These are phyloP conservation scores for Eupithecia tripunctaria DNA, from an alignment of 2,888 invertebrate species.

Conservation along the genomic window DNA sequence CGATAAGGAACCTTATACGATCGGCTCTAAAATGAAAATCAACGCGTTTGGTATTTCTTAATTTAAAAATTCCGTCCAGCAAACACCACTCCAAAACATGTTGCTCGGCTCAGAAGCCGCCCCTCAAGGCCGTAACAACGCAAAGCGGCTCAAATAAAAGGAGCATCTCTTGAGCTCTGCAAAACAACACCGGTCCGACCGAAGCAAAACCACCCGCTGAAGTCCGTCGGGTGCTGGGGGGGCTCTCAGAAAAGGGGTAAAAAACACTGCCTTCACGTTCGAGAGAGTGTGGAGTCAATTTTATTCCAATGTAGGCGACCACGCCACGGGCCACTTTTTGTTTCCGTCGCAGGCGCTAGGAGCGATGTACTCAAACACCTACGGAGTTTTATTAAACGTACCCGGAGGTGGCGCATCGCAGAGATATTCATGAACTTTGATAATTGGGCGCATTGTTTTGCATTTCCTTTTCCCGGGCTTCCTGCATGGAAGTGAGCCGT, in stretches of 20 bases:
- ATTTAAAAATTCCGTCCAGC: constrained; percentile 81
- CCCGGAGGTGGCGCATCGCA: constrained; percentile 35
- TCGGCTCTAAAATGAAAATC: constrained; percentile 45
- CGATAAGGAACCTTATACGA: constrained; percentile 15
- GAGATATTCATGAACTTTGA: constrained; percentile 48
- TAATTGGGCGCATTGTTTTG: constrained; percentile 47
- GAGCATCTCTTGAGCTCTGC: constrained; percentile 82
- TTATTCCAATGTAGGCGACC: constrained; percentile 85
- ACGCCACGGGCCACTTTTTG: constrained; percentile 82
- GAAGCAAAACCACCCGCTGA: constrained; percentile 84
- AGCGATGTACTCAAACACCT: constrained; percentile 82
- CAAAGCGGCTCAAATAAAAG: constrained; percentile 83
- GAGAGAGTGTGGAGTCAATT: constrained; percentile 85
- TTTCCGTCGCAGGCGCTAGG: constrained; percentile 81
- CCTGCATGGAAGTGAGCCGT: constrained; percentile 18
- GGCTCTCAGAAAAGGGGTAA: constrained; percentile 71
- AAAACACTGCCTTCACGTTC: constrained; percentile 82
- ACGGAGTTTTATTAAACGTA: constrained; percentile 80
- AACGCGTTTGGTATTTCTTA: constrained; percentile 73
- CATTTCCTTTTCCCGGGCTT: constrained; percentile 43
- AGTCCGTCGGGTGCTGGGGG: constrained; percentile 71
- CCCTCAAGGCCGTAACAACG: constrained; percentile 80
- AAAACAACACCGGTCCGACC: constrained; percentile 83
- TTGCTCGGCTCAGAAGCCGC: constrained; percentile 70
- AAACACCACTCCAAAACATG: constrained; percentile 81